These are phyloP conservation scores for Scaptomyza flava DNA, from an alignment of 2,888 invertebrate genomes.

Conservation along the genomic window DNA sequence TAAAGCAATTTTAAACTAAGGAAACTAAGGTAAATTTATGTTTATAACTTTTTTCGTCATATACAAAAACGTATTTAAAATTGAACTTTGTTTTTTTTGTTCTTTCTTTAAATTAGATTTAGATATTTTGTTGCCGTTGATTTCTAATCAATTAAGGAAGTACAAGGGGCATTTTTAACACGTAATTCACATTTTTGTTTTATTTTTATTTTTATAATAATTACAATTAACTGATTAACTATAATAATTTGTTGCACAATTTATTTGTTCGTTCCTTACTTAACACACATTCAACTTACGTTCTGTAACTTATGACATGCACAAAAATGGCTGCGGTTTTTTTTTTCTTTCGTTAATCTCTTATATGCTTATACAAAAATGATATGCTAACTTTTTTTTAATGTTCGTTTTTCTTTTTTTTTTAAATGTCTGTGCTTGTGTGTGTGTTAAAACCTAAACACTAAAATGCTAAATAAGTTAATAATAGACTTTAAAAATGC, in stretches of 20 bases:
- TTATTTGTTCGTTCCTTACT: constrained; percentile 13
- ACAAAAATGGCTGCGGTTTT: constrained; percentile 42
- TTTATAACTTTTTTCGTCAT: constrained; percentile 30
- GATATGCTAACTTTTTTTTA: constrained; percentile 63
- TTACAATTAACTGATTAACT: constrained; percentile 26
- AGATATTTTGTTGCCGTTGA: constrained; percentile 55
- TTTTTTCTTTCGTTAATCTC: constrained; percentile 27
- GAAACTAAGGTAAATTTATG: constrained; percentile 34
- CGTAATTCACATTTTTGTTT: constrained; percentile 35
- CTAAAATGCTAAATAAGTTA: constrained; percentile 64
- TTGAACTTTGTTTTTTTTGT: constrained; percentile 4
- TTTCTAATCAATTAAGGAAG: constrained; percentile 81
- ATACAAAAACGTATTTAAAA: constrained; percentile 42
- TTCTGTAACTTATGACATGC: constrained; percentile 49
- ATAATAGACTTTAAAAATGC: constrained; percentile 60
- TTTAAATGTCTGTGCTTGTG: constrained; percentile 21
- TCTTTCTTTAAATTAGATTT: constrained; percentile 49
- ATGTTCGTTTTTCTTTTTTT: constrained; percentile 15
- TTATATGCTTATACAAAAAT: constrained; percentile 68
- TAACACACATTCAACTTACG: constrained; percentile 49
- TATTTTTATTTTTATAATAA: constrained; percentile 3
- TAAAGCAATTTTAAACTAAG: constrained; percentile 51
- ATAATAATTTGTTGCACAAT: constrained; percentile 51
- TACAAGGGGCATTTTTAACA: constrained; percentile 64
- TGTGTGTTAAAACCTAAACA: constrained; percentile 61